Conservation (phyloP, 2,797 vertebrate species). For the Lithobates sylvaticus region DNA sequence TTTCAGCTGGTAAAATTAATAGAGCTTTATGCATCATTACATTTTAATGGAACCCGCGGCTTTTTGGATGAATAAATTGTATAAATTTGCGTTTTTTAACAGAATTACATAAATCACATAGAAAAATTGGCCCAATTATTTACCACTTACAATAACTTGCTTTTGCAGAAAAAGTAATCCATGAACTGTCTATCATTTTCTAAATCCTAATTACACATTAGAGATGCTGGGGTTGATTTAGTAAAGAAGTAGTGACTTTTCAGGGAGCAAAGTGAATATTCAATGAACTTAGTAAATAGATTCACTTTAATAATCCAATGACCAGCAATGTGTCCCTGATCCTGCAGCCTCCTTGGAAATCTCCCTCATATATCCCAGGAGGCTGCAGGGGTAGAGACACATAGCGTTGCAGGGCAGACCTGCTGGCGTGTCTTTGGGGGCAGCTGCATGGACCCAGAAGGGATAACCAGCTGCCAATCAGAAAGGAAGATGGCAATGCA, state of each 20-base stretch:
- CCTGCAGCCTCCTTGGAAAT: no score
- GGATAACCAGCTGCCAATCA: no score
- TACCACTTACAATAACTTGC: not conserved
- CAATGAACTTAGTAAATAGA: no score
- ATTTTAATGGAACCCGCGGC: not conserved
- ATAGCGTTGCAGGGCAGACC: no score
- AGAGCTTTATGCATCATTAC: not conserved
- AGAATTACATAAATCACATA: not conserved
- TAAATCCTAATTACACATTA: not conserved
- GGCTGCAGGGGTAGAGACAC: no score
- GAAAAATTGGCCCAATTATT: not conserved
- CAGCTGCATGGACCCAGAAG: no score
- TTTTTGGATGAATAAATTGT: not conserved
- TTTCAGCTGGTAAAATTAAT: not conserved
- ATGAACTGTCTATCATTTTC: not conserved
- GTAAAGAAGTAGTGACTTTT: not conserved
- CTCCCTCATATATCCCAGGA: no score
- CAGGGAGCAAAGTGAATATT: no score
- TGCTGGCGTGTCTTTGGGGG: no score
- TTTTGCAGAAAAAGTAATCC: not conserved
- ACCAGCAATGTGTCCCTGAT: no score
- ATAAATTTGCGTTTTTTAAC: not conserved
- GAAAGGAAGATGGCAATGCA: no score
- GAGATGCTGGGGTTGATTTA: not conserved
- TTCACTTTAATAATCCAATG: no score